A percentile compares a stretch with the other conserved stretches of the same genome.
phyloP scores from a whole-genome alignment of 2,888 invertebrate species.

The Eudemis profundana region DNA sequence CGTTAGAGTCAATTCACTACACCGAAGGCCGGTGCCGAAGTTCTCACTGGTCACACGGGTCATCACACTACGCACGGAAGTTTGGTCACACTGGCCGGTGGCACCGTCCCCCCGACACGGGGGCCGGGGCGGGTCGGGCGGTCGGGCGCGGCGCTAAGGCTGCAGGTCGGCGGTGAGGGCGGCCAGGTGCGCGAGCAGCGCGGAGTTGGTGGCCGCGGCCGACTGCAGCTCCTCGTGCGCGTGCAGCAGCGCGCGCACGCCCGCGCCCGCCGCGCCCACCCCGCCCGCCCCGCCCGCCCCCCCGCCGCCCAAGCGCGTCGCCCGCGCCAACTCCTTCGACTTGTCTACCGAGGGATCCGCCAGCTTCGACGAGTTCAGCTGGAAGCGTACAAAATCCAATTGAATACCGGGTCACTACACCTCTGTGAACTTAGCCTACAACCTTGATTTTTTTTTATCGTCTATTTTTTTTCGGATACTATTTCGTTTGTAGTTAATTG shows the following conservation, averaged over 20 bases:
- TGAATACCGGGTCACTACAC: too few species aligned
- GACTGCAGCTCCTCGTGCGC: conserved; percentile 65
- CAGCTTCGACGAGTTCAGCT: conserved; percentile 44
- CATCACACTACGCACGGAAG: too few species aligned
- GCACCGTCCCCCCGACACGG: too few species aligned
- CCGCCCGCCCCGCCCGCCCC: conserved; percentile 38
- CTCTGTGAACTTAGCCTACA: too few species aligned
- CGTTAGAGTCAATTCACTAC: too few species aligned
- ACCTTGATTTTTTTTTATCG: too few species aligned
- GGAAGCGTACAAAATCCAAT: background rate
- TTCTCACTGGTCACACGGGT: too few species aligned
- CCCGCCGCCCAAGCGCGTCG: conserved; percentile 46
- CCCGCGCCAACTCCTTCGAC: conserved; percentile 59
- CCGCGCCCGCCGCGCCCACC: conserved; percentile 56
- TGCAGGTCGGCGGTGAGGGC: conserved; percentile 44
- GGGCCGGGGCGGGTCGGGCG: conserved; percentile 9
- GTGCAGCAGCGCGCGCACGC: conserved; percentile 66
- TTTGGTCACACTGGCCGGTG: too few species aligned
- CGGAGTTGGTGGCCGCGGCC: conserved; percentile 58
- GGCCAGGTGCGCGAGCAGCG: conserved; percentile 55
- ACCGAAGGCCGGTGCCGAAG: too few species aligned
- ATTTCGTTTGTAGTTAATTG: too few species aligned
- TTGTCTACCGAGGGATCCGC: conserved; percentile 42
- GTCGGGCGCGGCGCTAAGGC: conserved; percentile 50
- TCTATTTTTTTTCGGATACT: too few species aligned